Percentiles rank a stretch among this genome's conserved stretches.
Conservation (phyloP, 2,888 invertebrate species). For the Beris morrisii region DNA sequence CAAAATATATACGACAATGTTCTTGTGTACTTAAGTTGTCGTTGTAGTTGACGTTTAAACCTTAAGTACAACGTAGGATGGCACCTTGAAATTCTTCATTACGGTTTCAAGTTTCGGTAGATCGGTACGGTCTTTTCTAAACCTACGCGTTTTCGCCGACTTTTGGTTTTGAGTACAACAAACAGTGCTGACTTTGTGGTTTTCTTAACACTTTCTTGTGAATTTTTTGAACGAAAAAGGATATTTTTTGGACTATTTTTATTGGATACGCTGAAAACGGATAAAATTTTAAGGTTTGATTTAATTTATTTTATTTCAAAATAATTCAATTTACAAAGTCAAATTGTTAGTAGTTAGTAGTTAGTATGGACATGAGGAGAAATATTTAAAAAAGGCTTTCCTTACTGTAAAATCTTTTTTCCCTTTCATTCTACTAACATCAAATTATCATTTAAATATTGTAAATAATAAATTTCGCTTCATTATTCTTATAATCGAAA, state of each 20-base stretch:
- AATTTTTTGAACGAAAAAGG: background rate
- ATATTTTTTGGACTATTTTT: background rate
- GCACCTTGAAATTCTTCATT: constrained; percentile 20
- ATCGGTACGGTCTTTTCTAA: background rate
- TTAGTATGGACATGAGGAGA: too few relatives aligned
- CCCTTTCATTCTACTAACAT: too few relatives aligned
- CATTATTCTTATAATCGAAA: too few relatives aligned
- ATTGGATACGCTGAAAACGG: background rate
- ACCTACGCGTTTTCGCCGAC: background rate
- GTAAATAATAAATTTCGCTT: too few relatives aligned
- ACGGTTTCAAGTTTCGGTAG: constrained; percentile 17
- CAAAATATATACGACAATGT: constrained; percentile 12
- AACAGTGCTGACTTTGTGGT: background rate
- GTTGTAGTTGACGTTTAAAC: background rate
- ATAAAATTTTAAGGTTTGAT: too few relatives aligned
- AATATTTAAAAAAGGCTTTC: too few relatives aligned
- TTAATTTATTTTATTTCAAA: too few relatives aligned
- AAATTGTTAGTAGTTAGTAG: too few relatives aligned
- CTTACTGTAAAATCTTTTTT: too few relatives aligned
- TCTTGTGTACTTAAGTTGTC: background rate
- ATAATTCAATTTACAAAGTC: too few relatives aligned
- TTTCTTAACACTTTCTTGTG: background rate
- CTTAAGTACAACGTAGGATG: background rate
- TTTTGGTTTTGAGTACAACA: background rate
- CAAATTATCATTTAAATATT: too few relatives aligned